Base-by-base conservation (phyloP, 2,888 invertebrate species). In the Dasypolia templi region DNA sequence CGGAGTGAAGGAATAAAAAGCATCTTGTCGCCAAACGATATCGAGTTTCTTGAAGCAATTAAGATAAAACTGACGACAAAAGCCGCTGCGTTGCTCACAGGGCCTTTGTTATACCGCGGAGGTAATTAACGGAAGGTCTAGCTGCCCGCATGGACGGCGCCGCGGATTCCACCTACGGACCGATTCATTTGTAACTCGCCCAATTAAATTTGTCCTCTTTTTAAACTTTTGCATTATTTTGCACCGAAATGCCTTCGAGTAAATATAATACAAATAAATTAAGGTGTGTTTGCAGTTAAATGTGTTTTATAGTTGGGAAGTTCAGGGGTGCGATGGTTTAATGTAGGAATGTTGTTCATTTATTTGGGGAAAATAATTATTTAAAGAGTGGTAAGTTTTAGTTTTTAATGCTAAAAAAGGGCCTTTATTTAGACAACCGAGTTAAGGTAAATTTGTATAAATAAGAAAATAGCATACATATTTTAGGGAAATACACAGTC, bases 31-130 rank as follows among this genome's bases (percentile, higher is more conserved):
- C 92, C 92, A 91, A 95, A 93, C 94, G 95, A 94, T 95, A 95
- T 95, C 93, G 94, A 95, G 94, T 95, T 95, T 95, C 95, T 94
- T 93, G 91, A 94, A 95, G 95, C 94, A 95, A 95, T 96, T 95
- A 95, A 95, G 95, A 95, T 95, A 95, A 95, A 94, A 93, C 93
- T 92, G 92, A 91, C 89, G 93, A 94, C 94, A 94, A 95, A 94
- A 91, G 93, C 91, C 91, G 89, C 89, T 88, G 91, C 90, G 91
- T 92, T 84, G 89, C 88, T 83, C 88, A 88, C 81, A 80, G 83
- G 87, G 86, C 66, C 89, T 90, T 93, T 94, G 93, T 93, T 90
- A 86, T 87, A 86, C 87, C 87, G 89, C 87, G 88, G 88, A 88
- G 90, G 92, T 94, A 94, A 95, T 94, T 94, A 94, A 91, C 91